A percentile compares a stretch with the other conserved stretches of the same genome.
These are phyloP conservation scores for Drosophila aff. DNA, from an alignment of 1,140 invertebrate species.

Conservation along the genomic window DNA sequence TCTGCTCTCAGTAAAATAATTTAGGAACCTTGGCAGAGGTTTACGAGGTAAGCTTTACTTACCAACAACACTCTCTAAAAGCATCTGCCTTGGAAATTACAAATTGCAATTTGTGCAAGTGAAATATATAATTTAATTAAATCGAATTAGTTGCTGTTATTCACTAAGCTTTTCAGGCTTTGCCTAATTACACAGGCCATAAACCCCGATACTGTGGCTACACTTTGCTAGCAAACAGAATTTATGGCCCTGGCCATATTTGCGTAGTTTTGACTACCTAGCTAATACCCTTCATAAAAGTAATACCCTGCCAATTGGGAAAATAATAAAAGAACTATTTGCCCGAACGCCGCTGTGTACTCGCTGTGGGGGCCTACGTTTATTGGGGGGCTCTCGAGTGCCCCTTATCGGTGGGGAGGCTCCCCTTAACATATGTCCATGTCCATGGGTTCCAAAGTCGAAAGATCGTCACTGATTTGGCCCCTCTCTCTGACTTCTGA, in stretches of 20 bases:
- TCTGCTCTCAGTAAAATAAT: not conserved
- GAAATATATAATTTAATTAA: not conserved
- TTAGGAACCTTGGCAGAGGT: too few species aligned
- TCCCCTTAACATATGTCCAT: constrained; percentile 14
- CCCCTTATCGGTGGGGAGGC: constrained; percentile 18
- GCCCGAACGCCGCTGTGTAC: constrained; percentile 8
- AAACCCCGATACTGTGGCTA: not conserved
- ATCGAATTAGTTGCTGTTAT: not conserved
- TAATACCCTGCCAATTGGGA: not conserved
- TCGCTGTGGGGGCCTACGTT: not conserved
- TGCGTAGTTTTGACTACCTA: not conserved
- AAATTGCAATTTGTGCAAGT: not conserved
- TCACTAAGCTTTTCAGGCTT: not conserved
- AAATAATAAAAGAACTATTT: constrained; percentile 13
- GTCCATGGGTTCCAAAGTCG: constrained; percentile 26
- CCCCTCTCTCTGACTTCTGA: too few species aligned
- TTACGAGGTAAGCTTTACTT: not conserved
- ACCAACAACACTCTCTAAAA: not conserved
- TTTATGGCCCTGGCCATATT: not conserved
- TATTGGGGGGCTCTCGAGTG: constrained; percentile 31
- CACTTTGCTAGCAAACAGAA: not conserved
- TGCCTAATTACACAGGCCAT: not conserved
- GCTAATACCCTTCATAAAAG: constrained; percentile 3
- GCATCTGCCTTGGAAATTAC: too few species aligned
- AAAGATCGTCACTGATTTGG: constrained; percentile 34